Percentiles rank a stretch among this genome's conserved stretches.
Conservation (phyloP, 2,113 vertebrate species). For the Addax nasomaculatus region DNA sequence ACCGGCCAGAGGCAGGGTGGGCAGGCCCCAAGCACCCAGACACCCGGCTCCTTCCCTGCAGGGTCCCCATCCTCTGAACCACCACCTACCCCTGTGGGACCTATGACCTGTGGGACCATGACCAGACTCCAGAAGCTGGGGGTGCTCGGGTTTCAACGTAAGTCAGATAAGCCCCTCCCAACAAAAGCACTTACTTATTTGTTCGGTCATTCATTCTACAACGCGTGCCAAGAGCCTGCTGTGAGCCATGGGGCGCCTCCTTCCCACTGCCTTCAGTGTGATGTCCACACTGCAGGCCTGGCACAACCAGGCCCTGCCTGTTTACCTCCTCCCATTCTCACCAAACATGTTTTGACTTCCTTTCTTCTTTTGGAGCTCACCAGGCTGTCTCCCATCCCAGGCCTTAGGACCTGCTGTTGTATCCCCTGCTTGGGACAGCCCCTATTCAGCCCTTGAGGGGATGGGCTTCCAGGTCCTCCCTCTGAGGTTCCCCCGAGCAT, state of each 20-base stretch:
- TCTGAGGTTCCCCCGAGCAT: background rate
- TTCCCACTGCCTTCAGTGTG: background rate
- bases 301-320: background rate
- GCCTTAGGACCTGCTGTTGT: background rate
- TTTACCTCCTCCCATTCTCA: background rate
- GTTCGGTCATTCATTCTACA: background rate
- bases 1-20: background rate
- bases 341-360: background rate
- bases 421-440: background rate
- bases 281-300: background rate
- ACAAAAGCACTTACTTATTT: background rate
- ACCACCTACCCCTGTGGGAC: background rate
- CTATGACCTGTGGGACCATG: background rate
- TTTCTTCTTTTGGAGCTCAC: background rate
- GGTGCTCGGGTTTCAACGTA: background rate
- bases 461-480: background rate
- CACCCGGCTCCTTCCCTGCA: background rate
- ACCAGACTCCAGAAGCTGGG: background rate
- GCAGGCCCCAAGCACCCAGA: background rate
- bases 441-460: background rate
- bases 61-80: background rate
- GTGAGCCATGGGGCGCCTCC: accelerated
- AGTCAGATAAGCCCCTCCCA: background rate
- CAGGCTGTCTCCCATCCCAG: background rate
- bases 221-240: accelerated